Evolutionary conservation across 2,113 vertebrate genomes (phyloP), one percentile per base, ranked within the genome.

Genomic region (Nasalis larvatus): DNA sequence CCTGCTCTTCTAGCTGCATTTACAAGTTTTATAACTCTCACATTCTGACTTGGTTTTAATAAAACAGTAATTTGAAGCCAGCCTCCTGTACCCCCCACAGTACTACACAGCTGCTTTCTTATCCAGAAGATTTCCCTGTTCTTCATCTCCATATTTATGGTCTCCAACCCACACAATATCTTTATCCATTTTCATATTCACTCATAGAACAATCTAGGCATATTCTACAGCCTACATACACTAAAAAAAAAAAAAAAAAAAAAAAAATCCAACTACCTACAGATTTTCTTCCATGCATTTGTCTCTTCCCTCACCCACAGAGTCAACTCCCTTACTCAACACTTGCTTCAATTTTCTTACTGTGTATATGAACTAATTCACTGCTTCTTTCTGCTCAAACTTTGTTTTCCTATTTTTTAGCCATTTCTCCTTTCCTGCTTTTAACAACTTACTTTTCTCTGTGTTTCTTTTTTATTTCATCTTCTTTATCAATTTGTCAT

Each of bases 161-260:
- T 76, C 66, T 96, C 30, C 89, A 20, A 20, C 91, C 73, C 78
- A 89, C 66, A 63, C 1, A 12, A 1, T 32, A 82, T 83, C 63
- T 82, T 96, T 82, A 68, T 27, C 40, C 68, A 94, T 73, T 95
- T 93, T 77, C 63, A 66, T 68, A 84, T 66, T 45, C 83, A 96
- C 81, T 77, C 94, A 84, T 54, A 35, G 86, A 82, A 96, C 37
- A 86, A 87, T 89, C 78, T 77, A 96, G 54, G 96, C 78, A 93
- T 47, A 95, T 91, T 58, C 78, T 32, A 76, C 58, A 89, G 42
- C 94, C 88, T n/a, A 91, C 92, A 32, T 32, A 40, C 1, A 82
- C 78, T 76, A 84, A 37, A 68, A 54, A 20, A 23, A 17, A 21
- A 12, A 37, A 47, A 86, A 85, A 86, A 37, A 68, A 54, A 18